Base-by-base conservation (phyloP, 2,888 invertebrate species). In the Chalcis sispes region DNA sequence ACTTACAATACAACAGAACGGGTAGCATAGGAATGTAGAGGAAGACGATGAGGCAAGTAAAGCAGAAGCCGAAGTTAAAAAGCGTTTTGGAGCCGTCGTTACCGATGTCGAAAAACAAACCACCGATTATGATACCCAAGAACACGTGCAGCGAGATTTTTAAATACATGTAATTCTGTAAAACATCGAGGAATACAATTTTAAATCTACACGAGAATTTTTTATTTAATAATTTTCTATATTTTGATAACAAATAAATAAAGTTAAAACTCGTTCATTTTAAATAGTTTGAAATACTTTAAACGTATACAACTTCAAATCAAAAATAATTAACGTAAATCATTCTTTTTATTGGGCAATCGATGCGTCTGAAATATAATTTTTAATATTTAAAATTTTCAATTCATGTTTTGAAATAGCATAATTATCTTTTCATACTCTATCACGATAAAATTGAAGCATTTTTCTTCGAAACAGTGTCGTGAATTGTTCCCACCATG, bases 1-100 rank as follows among this genome's bases (percentile, higher is more conserved):
- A 62, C 94, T 93, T 90, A 96, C 96, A 96, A 82, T 94, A 92
- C 79, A 95, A 88, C 64, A 96, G 88, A 54, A 95, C 92, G 1
- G 96, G 96, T 91, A 95, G 92, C 93, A 96, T 93, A 0, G 96
- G 95, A 66, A 95, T 91, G 85, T 95, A 96, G 83, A 96, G 90
- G 89, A 95, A 94, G 32, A 93, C 93, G 77, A 96, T 95, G 20
- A 94, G 90, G 77, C 94, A 94, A 0, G 94, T 93, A 84, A 94
- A 95, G 82, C 94, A 95, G 86, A 95, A 96, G 10, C 95, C 95
- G 84, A 95, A 96, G 89, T 95, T 95, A 86, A 94, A 95, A 29
- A 96, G 89, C 0, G 95, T 94, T 86, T 95, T 95, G 0, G 95
- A 94, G 0, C 93, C 96, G 82, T 95, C 95, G 81, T 93, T 92